Conservation (phyloP, 2,113 vertebrate genomes). For the Scopus umbretta region DNA sequence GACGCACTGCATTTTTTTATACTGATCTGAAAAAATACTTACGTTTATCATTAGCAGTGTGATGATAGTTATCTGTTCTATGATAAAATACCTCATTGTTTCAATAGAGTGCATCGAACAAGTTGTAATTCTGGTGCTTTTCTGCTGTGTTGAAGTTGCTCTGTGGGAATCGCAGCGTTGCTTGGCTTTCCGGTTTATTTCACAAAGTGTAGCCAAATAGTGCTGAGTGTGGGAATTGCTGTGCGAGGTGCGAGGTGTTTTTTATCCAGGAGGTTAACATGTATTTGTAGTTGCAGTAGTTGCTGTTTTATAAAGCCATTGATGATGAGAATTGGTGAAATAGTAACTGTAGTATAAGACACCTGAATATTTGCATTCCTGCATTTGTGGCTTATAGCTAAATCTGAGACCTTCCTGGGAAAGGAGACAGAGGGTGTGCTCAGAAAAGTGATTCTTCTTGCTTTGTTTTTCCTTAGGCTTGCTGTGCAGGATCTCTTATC, state of each 20-base stretch:
- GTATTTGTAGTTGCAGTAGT: background rate
- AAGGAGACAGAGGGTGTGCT: background rate
- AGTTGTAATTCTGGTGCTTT: background rate
- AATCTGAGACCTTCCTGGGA: background rate
- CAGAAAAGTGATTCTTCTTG: background rate
- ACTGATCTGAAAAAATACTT: background rate
- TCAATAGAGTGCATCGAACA: background rate
- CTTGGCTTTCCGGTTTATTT: background rate
- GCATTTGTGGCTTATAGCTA: background rate
- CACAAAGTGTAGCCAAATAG: rapidly evolving
- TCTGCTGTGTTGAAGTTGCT: background rate
- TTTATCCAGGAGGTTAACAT: background rate
- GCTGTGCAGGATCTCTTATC: background rate
- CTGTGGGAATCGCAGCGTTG: background rate
- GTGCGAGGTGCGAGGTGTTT: background rate
- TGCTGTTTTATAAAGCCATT: background rate
- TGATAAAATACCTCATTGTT: background rate
- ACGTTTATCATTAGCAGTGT: background rate
- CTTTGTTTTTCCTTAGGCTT: background rate
- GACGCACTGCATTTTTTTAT: background rate
- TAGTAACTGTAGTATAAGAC: too few species aligned
- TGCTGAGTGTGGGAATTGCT: background rate
- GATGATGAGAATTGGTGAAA: background rate
- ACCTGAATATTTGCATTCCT: background rate
- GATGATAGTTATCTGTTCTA: background rate